Conservation (phyloP, 2,113 vertebrate genomes). For the Butastur rufipennis region DNA sequence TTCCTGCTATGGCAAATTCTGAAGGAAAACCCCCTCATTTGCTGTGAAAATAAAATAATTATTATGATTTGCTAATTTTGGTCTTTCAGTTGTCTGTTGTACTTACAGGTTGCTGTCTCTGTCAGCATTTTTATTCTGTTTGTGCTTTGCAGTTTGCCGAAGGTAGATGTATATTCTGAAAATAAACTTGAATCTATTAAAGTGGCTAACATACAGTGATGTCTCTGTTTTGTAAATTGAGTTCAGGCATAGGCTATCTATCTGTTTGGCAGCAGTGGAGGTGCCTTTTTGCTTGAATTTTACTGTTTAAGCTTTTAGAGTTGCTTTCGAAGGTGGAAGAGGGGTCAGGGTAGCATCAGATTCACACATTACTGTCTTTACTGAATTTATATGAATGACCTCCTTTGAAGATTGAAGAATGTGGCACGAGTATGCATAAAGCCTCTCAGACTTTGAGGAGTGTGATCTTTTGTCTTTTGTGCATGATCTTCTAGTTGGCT, state of each 20-base stretch:
- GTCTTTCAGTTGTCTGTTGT: constrained; percentile 22
- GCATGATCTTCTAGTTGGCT: constrained; percentile 40
- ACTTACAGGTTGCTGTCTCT: constrained; percentile 36
- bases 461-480: constrained; percentile 65
- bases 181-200: constrained; percentile 80
- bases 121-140: constrained; percentile 65
- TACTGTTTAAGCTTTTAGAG: constrained; percentile 79
- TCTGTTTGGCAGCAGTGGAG: constrained; percentile 78
- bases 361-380: constrained; percentile 81
- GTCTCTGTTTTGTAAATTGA: constrained; percentile 82
- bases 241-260: constrained; percentile 80
- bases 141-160: constrained; percentile 64
- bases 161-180: constrained; percentile 78
- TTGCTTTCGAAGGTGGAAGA: constrained; percentile 73
- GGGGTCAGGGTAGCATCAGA: constrained; percentile 77
- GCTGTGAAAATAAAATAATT: neutral
- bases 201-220: constrained; percentile 78
- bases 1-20: neutral
- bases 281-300: constrained; percentile 76
- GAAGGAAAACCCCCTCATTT: neutral
- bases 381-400: constrained; percentile 83
- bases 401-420: constrained; percentile 79
- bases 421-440: constrained; percentile 59
- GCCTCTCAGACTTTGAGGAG: constrained; percentile 44
- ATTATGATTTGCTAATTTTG: constrained; percentile 39